phyloP scores from a whole-genome alignment of 2,888 invertebrate genomes.

The Pyrrhia umbra region DNA sequence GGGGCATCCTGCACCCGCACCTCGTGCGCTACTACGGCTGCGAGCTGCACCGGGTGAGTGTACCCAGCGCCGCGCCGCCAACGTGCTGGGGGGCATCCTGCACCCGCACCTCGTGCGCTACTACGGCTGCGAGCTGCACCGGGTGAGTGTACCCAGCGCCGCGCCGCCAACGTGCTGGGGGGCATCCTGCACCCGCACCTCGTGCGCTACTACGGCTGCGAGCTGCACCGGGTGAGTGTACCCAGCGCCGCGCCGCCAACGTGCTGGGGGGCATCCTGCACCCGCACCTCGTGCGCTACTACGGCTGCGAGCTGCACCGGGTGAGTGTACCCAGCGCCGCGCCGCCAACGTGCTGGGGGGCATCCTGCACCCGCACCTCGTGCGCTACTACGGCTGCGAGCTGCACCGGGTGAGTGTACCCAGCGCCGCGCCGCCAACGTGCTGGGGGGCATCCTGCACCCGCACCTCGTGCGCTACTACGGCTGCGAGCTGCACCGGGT shows the following conservation, averaged over 20 bases:
- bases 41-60: too few species aligned
- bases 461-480: slow-evolving; percentile 97
- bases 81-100: slow-evolving; percentile 97
- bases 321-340: slow-evolving; percentile 94
- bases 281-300: slow-evolving; percentile 96
- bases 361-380: slow-evolving; percentile 95
- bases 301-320: slow-evolving; percentile 98
- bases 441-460: slow-evolving; percentile 96
- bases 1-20: slow-evolving; percentile 96
- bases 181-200: slow-evolving; percentile 96
- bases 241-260: slow-evolving; percentile 95
- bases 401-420: too few species aligned
- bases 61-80: slow-evolving; percentile 95
- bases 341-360: slow-evolving; percentile 98
- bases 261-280: slow-evolving; percentile 97
- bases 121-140: slow-evolving; percentile 98
- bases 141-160: too few species aligned
- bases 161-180: slow-evolving; percentile 97
- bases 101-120: slow-evolving; percentile 97
- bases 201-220: slow-evolving; percentile 97
- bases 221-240: too few species aligned
- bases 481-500: slow-evolving; percentile 98
- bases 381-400: slow-evolving; percentile 98
- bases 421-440: slow-evolving; percentile 96
- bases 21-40: slow-evolving; percentile 98